Base-by-base conservation (phyloP, 2,113 vertebrate genomes). In the Apteryx owenii region DNA sequence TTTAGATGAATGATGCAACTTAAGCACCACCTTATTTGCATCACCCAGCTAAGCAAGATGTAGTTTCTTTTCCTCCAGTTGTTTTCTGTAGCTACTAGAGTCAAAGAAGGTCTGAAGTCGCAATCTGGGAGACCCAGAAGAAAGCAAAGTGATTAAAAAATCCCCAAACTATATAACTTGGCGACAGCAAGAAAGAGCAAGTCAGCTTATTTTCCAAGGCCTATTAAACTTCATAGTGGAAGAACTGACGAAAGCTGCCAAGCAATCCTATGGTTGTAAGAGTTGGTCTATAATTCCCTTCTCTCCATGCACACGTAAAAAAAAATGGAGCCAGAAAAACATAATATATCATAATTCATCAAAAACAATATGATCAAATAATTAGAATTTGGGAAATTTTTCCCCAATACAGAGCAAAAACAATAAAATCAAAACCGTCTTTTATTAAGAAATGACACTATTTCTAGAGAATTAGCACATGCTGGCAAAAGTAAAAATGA, bases 391-490 rank as follows among this genome's bases (percentile, higher is more conserved):
- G 19, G 12, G 60, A 65, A 75, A 16, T 6, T 11, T 87, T 84
- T 28, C 17, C 29, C 9, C 48, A 65, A 2, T 29, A 17, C 28
- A 85, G 22, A 93, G 89, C 21, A 87, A 95, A 87, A 6, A 29
- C 9, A 93, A 54, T 75, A 89, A 92, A 89, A 81, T 3, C 31
- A 25, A 95, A 92, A 71, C 56, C 83, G 46, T 54, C 14, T 96
- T 91, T 89, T 76, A 64, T 79, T 91, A 94, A 94, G 62, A 85
- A 80, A 90, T 78, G 1, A 64, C 62, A 56, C 31, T 71, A 88
- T 68, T 95, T 81, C 53, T 95, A 89, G 91, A 96, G 31, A 18
- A 96, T 69, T 87, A 69, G n/a, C 71, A 80, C 31, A 84, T 81
- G 56, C 85, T 94, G 88, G 85, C 75, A 79, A 91, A 93, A 80